These are phyloP conservation scores for Champsocephalus gunnari DNA, from an alignment of 2,797 vertebrate species.

Conservation along the genomic window DNA sequence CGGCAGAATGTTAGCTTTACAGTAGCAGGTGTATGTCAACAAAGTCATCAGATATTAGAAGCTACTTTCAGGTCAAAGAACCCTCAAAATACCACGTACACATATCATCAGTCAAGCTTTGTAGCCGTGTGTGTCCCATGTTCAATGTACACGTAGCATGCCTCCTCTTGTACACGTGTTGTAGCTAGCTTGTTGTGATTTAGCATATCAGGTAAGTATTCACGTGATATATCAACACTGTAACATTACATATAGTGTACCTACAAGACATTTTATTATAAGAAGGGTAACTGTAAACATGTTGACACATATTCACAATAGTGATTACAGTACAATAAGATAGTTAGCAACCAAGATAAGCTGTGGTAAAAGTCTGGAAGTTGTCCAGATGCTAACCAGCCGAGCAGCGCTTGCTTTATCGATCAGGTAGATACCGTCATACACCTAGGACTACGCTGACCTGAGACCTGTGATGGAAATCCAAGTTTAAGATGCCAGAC, in stretches of 20 bases:
- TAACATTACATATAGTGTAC: background rate
- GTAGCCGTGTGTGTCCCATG: conserved; percentile 31
- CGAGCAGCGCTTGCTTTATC: background rate
- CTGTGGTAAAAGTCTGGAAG: too few relatives aligned
- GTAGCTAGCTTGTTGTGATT: conserved; percentile 27
- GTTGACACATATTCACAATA: background rate
- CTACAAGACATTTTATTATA: background rate
- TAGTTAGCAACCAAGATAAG: background rate
- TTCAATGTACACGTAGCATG: conserved; percentile 58
- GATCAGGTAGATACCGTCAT: background rate
- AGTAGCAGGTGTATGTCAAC: background rate
- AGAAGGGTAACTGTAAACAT: too few relatives aligned
- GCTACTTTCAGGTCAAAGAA: conserved; percentile 34
- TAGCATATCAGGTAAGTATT: conserved; percentile 54
- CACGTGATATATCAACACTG: background rate
- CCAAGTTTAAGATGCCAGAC: background rate
- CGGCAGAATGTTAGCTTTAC: background rate
- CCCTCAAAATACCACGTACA: conserved; percentile 52
- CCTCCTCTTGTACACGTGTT: conserved; percentile 32
- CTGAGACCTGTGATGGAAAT: background rate
- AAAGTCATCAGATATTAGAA: background rate
- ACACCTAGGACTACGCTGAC: background rate
- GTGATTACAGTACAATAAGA: too few relatives aligned
- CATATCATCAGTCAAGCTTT: conserved; percentile 1
- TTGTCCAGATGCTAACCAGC: background rate